Percentiles rank a stretch among this genome's conserved stretches.
phyloP scores from a whole-genome alignment of 2,797 vertebrate species.

The Clarias platycephalus region DNA sequence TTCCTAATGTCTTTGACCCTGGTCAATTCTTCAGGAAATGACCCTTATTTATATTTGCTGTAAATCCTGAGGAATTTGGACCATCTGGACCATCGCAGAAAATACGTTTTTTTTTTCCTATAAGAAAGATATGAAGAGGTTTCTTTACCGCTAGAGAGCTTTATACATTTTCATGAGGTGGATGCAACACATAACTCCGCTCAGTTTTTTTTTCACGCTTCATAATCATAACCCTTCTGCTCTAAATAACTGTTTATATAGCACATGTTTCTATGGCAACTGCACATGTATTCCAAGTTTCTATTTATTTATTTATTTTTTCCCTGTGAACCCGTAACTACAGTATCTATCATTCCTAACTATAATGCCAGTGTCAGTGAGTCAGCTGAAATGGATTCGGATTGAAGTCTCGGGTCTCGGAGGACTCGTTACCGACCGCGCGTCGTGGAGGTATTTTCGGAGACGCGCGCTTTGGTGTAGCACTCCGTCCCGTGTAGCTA shows the following conservation, averaged over 20 bases:
- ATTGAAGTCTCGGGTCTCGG: not conserved
- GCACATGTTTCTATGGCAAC: not conserved
- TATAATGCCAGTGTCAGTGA: not conserved
- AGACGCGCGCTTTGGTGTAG: not conserved
- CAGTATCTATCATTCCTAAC: not conserved
- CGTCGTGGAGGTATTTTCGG: not conserved
- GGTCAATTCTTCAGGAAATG: not conserved
- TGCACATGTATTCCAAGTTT: not conserved
- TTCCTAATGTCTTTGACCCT: no score
- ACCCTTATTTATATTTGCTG: not conserved
- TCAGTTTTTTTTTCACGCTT: not conserved
- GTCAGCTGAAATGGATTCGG: slow-evolving; percentile 10
- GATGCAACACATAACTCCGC: not conserved
- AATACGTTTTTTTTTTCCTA: not conserved
- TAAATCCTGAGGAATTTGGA: not conserved
- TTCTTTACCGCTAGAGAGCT: not conserved
- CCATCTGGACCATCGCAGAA: no score
- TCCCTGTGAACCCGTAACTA: not conserved
- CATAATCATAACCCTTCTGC: not conserved
- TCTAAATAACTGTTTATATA: not conserved
- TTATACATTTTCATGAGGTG: not conserved
- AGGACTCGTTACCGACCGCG: not conserved
- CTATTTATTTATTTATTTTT: not conserved
- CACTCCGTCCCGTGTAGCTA: not conserved
- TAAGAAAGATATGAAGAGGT: not conserved